Base-by-base conservation (phyloP, 37 sponge, comb jelly and placozoan genomes). In the Geodia barretti region DNA sequence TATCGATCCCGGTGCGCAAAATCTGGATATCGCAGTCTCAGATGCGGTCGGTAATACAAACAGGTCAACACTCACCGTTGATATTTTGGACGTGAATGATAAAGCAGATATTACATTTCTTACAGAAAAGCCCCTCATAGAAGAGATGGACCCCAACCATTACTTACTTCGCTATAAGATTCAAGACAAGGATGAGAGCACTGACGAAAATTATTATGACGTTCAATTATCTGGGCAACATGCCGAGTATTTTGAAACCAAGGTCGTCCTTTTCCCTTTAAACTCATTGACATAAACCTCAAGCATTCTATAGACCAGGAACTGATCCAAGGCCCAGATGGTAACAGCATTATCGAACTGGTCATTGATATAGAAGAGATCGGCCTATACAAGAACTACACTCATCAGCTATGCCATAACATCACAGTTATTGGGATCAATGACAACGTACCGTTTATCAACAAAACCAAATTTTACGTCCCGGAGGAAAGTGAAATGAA, bases 391-490 rank as follows among this genome's bases (percentile, higher is more conserved):
- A 47, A 47, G 11, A 47, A 47, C 54, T 14, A 47, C 54, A 47
- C 54, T 47, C 54, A 47, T 47, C 11, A 47, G 7, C 14, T 47
- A 17, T 7, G 17, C 3, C 3, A 23, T 34, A 77, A 37, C 9
- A 1, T 77, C 19, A 31, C 60, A 7, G 23, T 84, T 29, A 1
- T 32, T 47, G 85, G 76, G 33, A 31, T 41, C 0, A 84, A 84
- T 77, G 85, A 84, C 39, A 77, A 77, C 70, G 58, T 54, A 14
- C 85, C 85, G 29, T 4, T 2, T 23, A 20, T 84, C 29, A 76
- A 1, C 32, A 1, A 28, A 32, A 70, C 71, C 0, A 33, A 3
- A 25, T 84, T 77, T 30, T 40, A 34, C 60, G 4, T 37, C 31
- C 0, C 0, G 19, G 85, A 84, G 32, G 43, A 38, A 1, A 25